Evolutionary conservation across 2,797 vertebrate species (phyloP), one percentile per base, ranked within the genome.

Genomic region (Sebastes cheni): DNA sequence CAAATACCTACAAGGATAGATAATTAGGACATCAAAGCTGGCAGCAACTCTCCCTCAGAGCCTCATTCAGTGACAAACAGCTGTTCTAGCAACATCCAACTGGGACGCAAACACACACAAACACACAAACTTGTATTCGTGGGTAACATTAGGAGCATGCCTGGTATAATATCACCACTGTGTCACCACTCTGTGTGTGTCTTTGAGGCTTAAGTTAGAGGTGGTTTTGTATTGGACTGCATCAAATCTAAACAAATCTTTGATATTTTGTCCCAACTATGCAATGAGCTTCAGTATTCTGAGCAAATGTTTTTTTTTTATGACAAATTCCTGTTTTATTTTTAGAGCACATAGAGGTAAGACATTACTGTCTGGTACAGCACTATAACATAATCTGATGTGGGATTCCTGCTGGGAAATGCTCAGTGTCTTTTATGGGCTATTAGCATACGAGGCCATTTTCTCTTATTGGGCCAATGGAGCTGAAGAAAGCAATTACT

Each of bases 401-500:
- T 71, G 61, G 79, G 75, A 77, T 74, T 86, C 88, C 86, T 86
- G 88, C 92, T 86, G 88, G 75, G 87, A 86, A 81, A 83, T 22
- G 64, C 81, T 92, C 56, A 52, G 78, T 81, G 80, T 87, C 84
- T 90, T 89, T 91, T 88, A 90, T 90, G 86, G 86, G 68, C 88
- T 91, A 84, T 90, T 91, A 92, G 74, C 89, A 90, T 83, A 90
- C 77, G 68, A 81, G 77, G 76, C 90, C 77, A 80, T 92, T 92
- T 91, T 85, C 80, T 82, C 67, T 87, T 79, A 90, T 87, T 92
- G 86, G 89, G 88, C 88, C 87, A 87, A 79, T 87, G 87, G 80
- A 92, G 93, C 89, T 89, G 87, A 91, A 91, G 87, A 91, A 92
- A 90, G 89, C 91, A 92, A 93, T 93, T 91, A 93, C 80, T 67